Percentiles rank a stretch among this genome's conserved stretches.
Conservation (phyloP, 2,797 vertebrate species). For the Spheniscus humboldti region DNA sequence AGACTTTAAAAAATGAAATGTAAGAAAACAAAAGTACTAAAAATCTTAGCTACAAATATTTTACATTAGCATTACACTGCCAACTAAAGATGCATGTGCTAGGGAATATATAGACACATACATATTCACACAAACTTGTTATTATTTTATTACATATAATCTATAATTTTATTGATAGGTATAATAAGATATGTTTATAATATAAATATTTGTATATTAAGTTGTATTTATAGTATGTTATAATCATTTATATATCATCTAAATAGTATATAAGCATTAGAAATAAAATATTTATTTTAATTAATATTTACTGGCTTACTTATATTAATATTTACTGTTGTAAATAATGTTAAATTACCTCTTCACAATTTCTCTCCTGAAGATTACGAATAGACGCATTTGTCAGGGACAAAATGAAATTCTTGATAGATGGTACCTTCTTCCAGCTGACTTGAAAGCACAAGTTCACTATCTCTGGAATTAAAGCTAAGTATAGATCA, state of each 20-base stretch:
- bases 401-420: slow-evolving; percentile 76
- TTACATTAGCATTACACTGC: not conserved
- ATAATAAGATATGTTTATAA: not conserved
- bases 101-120: not conserved
- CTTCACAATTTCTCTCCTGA: slow-evolving; percentile 38
- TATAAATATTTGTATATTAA: not conserved
- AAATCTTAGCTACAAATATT: not conserved
- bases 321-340: not conserved
- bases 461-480: slow-evolving; percentile 76
- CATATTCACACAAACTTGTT: not conserved
- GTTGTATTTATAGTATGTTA: not conserved
- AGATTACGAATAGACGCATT: slow-evolving; percentile 75
- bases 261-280: not conserved
- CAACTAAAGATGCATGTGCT: not conserved
- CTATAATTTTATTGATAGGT: not conserved
- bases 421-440: slow-evolving; percentile 59
- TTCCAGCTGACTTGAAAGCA: slow-evolving; percentile 58
- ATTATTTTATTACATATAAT: not conserved
- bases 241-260: not conserved
- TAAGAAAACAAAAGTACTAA: not conserved
- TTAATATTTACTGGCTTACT: not conserved
- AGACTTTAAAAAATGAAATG: not conserved
- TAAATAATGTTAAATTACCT: slow-evolving; percentile 52
- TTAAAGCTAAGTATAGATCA: slow-evolving; percentile 82
- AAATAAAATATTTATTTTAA: not conserved